phyloP scores from a whole-genome alignment of 2,113 vertebrate genomes.

The Actinemys pallida region DNA sequence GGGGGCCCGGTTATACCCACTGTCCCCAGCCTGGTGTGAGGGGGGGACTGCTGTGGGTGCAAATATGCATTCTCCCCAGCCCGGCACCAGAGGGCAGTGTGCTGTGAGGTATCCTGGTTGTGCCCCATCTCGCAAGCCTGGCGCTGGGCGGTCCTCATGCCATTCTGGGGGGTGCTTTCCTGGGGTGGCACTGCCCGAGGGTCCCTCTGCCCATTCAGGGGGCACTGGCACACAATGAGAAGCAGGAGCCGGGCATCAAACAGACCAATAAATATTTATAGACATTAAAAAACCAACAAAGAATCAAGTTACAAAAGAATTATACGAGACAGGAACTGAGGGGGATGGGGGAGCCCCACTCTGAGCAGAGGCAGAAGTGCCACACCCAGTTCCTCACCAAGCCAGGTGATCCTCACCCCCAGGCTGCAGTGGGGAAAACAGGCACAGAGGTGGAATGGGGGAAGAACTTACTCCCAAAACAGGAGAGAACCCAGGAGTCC shows the following conservation, averaged over 20 bases:
- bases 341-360: not conserved
- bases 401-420: conserved; percentile 8
- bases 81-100: no score
- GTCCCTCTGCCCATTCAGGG: not conserved
- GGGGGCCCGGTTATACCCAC: no score
- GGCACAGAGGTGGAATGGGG: no score
- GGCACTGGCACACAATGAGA: not conserved
- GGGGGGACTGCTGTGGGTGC: no score
- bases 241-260: not conserved
- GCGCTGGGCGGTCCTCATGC: not conserved
- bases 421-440: not conserved
- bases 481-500: not conserved
- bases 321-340: not conserved
- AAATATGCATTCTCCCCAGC: not conserved
- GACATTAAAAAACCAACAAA: not conserved
- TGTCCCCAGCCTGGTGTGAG: no score
- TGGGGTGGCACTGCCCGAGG: not conserved
- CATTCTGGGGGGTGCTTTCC: not conserved
- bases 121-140: not conserved
- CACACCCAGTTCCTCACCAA: conserved; percentile 47
- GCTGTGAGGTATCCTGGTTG: not conserved
- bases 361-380: not conserved
- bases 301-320: not conserved
- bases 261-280: conserved; percentile 29
- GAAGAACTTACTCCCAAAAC: not conserved